Evolutionary conservation across 2,888 invertebrate species (phyloP).

Genomic region (Leistus spinibarbis): DNA sequence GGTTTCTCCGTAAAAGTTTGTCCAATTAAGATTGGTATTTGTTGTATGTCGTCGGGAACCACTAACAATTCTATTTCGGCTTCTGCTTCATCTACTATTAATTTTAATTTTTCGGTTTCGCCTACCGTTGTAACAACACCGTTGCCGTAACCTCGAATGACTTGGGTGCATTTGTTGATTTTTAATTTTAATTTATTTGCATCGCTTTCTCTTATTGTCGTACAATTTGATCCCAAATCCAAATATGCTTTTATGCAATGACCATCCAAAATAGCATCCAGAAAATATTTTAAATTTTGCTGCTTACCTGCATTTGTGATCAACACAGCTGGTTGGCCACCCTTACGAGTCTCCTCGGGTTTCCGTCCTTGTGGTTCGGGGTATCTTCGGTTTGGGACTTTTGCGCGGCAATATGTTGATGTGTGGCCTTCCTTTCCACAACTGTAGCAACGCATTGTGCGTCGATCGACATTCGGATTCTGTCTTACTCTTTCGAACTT

Average conservation of each 20-base stretch:
- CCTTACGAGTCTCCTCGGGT: too few relatives aligned
- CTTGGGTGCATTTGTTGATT: not conserved
- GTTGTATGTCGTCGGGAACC: not conserved
- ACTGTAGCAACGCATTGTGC: too few relatives aligned
- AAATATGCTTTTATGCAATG: slow-evolving; percentile 2
- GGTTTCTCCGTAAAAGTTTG: slow-evolving; percentile 11
- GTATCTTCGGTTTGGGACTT: too few relatives aligned
- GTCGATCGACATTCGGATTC: too few relatives aligned
- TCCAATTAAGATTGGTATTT: slow-evolving; percentile 7
- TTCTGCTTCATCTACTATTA: not conserved
- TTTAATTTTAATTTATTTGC: not conserved
- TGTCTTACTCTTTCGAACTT: too few relatives aligned
- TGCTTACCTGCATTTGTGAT: too few relatives aligned
- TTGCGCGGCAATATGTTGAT: too few relatives aligned
- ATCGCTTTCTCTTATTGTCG: slow-evolving; percentile 4
- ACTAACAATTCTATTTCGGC: not conserved
- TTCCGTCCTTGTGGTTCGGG: too few relatives aligned
- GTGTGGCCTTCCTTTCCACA: too few relatives aligned
- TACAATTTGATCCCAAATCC: slow-evolving; percentile 13
- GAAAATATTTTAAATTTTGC: too few relatives aligned
- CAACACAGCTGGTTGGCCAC: too few relatives aligned
- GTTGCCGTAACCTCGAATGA: slow-evolving; percentile 8
- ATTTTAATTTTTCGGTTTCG: not conserved
- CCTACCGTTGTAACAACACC: slow-evolving; percentile 14
- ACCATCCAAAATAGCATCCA: too few relatives aligned